Conservation (phyloP, 2,888 invertebrate species). For the Yponomeuta evonymella region DNA sequence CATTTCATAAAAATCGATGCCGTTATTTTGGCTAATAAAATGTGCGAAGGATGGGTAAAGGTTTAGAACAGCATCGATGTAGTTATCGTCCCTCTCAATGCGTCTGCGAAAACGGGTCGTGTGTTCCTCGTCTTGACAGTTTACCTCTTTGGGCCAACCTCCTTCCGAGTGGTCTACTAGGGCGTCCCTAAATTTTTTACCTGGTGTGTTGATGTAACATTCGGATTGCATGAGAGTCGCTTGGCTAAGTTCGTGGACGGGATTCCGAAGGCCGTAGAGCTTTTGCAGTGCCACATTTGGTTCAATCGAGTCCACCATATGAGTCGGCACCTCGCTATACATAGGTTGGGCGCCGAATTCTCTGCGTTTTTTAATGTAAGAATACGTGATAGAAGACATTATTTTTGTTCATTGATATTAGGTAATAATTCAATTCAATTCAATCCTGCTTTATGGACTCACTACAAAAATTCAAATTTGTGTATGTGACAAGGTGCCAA, state of each 20-base stretch:
- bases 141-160: slow-evolving; percentile 87
- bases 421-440: too few relatives aligned
- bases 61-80: slow-evolving; percentile 76
- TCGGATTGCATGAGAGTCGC: neutral
- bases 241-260: neutral
- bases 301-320: neutral
- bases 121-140: slow-evolving; percentile 78
- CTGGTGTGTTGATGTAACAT: slow-evolving; percentile 1
- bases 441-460: too few relatives aligned
- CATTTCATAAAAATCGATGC: slow-evolving; percentile 86
- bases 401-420: neutral
- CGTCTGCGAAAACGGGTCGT: slow-evolving; percentile 82
- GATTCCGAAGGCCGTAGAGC: neutral
- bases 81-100: slow-evolving; percentile 84
- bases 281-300: neutral
- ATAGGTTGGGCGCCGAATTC: neutral
- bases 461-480: neutral
- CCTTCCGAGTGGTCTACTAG: slow-evolving; percentile 82
- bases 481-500: neutral
- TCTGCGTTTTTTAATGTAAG: slow-evolving; percentile 41
- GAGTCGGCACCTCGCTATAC: neutral
- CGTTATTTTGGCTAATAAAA: slow-evolving; percentile 85
- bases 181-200: neutral
- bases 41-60: slow-evolving; percentile 38
- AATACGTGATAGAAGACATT: neutral